These are phyloP conservation scores for Suillia variegata DNA, from an alignment of 2,888 invertebrate genomes.

Conservation along the genomic window DNA sequence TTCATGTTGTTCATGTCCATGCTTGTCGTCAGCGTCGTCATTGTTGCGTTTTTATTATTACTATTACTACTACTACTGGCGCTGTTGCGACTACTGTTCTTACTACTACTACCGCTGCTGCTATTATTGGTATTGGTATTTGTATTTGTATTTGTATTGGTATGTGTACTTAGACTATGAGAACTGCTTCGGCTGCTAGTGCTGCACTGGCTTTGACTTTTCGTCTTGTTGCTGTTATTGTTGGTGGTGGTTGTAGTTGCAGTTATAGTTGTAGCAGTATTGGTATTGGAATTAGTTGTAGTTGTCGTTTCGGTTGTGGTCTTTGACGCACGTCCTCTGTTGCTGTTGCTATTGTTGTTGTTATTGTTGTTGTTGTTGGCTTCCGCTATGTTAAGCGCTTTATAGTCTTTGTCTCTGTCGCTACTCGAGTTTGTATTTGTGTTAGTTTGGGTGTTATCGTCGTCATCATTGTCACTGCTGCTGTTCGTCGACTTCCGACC, in stretches of 20 bases:
- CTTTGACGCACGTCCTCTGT: not conserved
- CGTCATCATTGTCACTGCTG: slow-evolving; percentile 20
- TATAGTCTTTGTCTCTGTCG: slow-evolving; percentile 15
- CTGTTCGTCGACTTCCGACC: slow-evolving; percentile 14
- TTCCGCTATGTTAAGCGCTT: slow-evolving; percentile 4
- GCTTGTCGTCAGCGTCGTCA: too few relatives aligned
- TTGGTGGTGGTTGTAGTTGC: slow-evolving; percentile 7
- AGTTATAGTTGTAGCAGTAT: not conserved
- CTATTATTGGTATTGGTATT: slow-evolving; percentile 30
- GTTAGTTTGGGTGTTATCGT: slow-evolving; percentile 16
- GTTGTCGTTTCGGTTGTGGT: not conserved
- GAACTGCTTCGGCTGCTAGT: slow-evolving; percentile 29
- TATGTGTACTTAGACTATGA: slow-evolving; percentile 35
- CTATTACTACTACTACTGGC: slow-evolving; percentile 27
- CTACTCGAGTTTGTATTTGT: slow-evolving; percentile 15
- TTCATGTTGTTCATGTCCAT: slow-evolving; percentile 44
- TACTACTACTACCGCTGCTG: slow-evolving; percentile 28
- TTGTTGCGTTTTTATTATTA: slow-evolving; percentile 17
- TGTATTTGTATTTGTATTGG: slow-evolving; percentile 27
- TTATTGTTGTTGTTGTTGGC: not conserved
- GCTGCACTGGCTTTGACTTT: slow-evolving; percentile 31
- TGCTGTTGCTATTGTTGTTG: not conserved
- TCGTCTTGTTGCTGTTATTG: slow-evolving; percentile 4
- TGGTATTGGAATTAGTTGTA: not conserved
- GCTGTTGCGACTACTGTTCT: slow-evolving; percentile 30